These are phyloP conservation scores for Corythaeola cristata DNA, from an alignment of 2,113 vertebrate genomes.

Conservation along the genomic window DNA sequence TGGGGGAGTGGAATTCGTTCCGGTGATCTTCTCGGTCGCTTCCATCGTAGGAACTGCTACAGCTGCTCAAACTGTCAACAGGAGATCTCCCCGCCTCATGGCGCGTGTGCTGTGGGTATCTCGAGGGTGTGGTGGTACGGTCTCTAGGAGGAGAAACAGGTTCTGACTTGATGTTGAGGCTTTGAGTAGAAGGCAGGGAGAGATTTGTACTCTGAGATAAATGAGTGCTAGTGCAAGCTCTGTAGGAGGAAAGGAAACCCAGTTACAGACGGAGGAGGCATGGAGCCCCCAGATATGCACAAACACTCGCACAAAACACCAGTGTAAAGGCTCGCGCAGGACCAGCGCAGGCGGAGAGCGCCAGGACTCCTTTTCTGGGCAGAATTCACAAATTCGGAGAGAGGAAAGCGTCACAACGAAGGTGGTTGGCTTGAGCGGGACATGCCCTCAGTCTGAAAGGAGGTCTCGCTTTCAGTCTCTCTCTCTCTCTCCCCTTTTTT, in stretches of 20 bases:
- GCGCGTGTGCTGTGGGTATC: slow-evolving; percentile 91
- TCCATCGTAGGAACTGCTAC: slow-evolving; percentile 97
- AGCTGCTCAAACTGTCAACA: slow-evolving; percentile 98
- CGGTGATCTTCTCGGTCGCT: slow-evolving; percentile 97
- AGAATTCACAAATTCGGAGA: not conserved
- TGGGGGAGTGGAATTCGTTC: slow-evolving; percentile 97
- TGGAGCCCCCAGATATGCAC: slow-evolving; percentile 79
- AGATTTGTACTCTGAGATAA: slow-evolving; percentile 99
- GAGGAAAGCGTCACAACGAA: not conserved
- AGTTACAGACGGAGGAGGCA: slow-evolving; percentile 91
- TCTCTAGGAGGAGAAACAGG: slow-evolving; percentile 99
- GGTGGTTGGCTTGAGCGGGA: not conserved
- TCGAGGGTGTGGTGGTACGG: slow-evolving; percentile 94
- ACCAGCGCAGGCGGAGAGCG: not conserved
- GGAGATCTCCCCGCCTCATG: slow-evolving; percentile 98
- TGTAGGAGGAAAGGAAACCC: slow-evolving; percentile 98
- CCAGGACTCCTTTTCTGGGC: not conserved
- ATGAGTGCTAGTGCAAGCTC: slow-evolving; percentile 99
- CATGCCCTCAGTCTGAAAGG: not conserved
- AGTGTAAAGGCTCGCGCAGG: slow-evolving; percentile 54
- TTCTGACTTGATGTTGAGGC: slow-evolving; percentile 99
- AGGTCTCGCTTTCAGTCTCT: not conserved
- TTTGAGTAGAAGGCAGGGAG: slow-evolving; percentile 99
- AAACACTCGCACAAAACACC: slow-evolving; percentile 77
- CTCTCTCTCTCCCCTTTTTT: not conserved